A percentile compares a stretch with the other conserved stretches of the same genome.
These are phyloP conservation scores for Phalacrocorax carbo DNA, from an alignment of 2,113 vertebrate species.

Conservation along the genomic window DNA sequence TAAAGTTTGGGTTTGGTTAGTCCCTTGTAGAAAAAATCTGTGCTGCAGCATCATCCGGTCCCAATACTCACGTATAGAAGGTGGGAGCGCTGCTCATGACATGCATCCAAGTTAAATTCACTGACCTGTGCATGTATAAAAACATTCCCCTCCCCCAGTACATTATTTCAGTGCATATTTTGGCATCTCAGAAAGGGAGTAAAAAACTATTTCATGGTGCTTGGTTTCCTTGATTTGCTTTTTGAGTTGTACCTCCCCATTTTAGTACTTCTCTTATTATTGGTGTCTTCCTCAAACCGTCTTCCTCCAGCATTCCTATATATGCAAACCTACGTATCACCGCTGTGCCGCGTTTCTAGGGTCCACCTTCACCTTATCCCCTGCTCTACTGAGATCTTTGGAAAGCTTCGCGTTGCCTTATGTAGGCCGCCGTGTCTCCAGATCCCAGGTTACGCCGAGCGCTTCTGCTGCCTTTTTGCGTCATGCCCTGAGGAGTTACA, in stretches of 20 bases:
- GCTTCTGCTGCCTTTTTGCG: not conserved
- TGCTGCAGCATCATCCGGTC: not conserved
- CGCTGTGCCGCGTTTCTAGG: not conserved
- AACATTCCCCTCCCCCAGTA: not conserved
- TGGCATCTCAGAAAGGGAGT: slow-evolving; percentile 25
- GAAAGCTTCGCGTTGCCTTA: accelerated
- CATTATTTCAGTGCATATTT: not conserved
- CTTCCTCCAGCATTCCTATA: not conserved
- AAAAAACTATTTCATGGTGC: not conserved
- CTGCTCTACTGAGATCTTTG: not conserved
- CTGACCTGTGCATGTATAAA: not conserved
- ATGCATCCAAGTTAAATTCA: not conserved
- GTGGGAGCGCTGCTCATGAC: not conserved
- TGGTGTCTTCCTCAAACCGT: not conserved
- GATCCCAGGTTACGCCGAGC: accelerated
- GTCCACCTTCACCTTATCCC: not conserved
- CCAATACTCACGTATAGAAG: not conserved
- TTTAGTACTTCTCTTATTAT: not conserved
- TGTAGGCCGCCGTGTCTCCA: accelerated
- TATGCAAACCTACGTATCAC: not conserved
- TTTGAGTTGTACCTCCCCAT: not conserved
- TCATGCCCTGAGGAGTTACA: not conserved
- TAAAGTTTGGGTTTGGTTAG: not conserved
- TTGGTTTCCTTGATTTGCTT: not conserved
- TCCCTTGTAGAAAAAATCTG: not conserved